Base-by-base conservation (phyloP, 2,113 vertebrate species). In the Madoqua kirkii region DNA sequence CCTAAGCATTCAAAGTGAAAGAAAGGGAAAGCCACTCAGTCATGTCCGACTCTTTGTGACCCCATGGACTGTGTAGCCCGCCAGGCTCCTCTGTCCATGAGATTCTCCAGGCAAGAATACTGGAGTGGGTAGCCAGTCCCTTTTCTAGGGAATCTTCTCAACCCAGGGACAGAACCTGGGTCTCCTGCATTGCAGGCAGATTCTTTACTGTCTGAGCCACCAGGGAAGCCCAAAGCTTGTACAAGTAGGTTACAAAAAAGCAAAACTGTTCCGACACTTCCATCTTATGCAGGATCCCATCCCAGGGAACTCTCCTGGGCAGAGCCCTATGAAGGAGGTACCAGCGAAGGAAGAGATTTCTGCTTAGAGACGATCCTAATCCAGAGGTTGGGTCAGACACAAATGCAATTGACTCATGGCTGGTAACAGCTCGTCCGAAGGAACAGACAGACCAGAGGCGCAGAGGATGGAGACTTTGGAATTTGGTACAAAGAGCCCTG, bases 391-490 rank as follows among this genome's bases (percentile, higher is more conserved):
- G 76, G 13, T 59, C 36, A 62, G 83, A 81, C 57, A 52, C 43
- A 45, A n/a, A 54, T 54, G 9, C 2, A 11, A 12, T 2, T 3
- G 31, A 40, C 64, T 57, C 27, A 3, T 0, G 9, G 27, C 33
- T 67, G 50, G 45, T 15, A 50, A 40, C 4, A 87, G 48, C 50
- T 71, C 12, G 10, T 45, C 43, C 17, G 6, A 6, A 2, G 60
- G 59, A 29, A 25, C 3, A 79, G 50, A 19, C 4, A 62, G 50
- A 50, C 13, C 74, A 60, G 31, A 55, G 16, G 8, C n/a, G 11
- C 8, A 48, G 31, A 45, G 43, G 40, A 29, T 4, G 17, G 23
- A 59, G 45, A 40, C 21, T 13, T 6, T 10, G 21, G 36, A 5
- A 25, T 54, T 25, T 16, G 13, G 31, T n/a, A 43, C 27, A 25